Percentiles rank a stretch among this genome's conserved stretches.
Conservation (phyloP, 2,888 invertebrate species). For the Disparrhopalites patrizii region DNA sequence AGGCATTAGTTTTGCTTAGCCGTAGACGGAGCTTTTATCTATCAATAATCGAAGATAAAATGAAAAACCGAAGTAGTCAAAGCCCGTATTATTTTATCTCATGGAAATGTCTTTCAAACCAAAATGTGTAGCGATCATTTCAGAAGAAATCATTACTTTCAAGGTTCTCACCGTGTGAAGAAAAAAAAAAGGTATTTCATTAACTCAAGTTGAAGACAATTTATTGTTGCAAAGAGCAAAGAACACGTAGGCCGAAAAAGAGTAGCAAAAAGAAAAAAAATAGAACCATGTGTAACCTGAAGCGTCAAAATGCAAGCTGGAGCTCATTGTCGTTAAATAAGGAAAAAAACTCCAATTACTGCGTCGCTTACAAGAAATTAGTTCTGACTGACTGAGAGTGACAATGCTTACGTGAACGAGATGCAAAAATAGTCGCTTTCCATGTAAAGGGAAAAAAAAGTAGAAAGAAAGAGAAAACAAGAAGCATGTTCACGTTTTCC, state of each 20-base stretch:
- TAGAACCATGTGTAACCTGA: neutral
- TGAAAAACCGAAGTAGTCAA: too few species aligned
- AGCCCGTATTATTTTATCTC: too few species aligned
- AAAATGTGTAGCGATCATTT: too few species aligned
- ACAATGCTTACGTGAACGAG: neutral
- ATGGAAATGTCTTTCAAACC: too few species aligned
- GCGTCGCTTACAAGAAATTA: constrained; percentile 1
- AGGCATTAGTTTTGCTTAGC: too few species aligned
- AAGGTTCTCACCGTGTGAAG: too few species aligned
- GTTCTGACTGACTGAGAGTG: neutral
- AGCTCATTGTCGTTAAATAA: neutral
- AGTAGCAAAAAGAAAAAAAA: neutral
- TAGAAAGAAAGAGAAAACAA: neutral
- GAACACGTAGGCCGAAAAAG: neutral
- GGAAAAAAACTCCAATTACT: neutral
- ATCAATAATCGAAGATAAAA: too few species aligned
- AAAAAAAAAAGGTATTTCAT: neutral
- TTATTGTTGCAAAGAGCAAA: neutral
- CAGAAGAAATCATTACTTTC: too few species aligned
- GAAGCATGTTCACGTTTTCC: neutral
- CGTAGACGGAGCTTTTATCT: too few species aligned
- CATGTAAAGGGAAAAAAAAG: neutral
- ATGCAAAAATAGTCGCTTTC: neutral
- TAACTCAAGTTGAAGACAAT: too few species aligned
- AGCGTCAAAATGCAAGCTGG: neutral